Evolutionary conservation across 2,113 vertebrate species (phyloP).

Genomic region (Pardalotus punctatus): DNA sequence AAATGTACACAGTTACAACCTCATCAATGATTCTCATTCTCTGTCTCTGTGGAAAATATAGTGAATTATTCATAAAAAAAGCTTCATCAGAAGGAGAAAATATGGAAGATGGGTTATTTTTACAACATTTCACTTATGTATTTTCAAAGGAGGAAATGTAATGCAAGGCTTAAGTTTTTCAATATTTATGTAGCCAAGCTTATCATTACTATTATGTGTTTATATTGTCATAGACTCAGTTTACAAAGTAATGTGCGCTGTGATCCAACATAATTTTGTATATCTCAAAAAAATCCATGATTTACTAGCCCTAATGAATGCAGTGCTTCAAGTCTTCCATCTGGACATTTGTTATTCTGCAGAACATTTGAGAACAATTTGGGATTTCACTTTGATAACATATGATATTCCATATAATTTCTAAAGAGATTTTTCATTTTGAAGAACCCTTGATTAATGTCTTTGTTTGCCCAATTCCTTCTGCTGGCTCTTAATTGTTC

Average conservation of each 20-base stretch:
- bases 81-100: background rate
- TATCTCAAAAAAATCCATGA: conserved; percentile 49
- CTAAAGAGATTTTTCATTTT: conserved; percentile 44
- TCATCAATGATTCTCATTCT: background rate
- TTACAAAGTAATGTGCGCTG: conserved; percentile 25
- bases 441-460: conserved; percentile 45
- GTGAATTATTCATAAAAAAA: conserved; percentile 24
- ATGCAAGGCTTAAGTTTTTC: background rate
- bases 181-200: background rate
- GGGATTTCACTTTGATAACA: background rate
- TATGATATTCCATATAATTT: conserved; percentile 2
- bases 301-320: conserved; percentile 31
- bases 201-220: background rate
- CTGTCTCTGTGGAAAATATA: background rate
- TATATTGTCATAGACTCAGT: conserved; percentile 19
- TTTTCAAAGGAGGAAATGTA: background rate
- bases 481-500: conserved; percentile 40
- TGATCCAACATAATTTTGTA: conserved; percentile 32
- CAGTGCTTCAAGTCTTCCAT: conserved; percentile 42
- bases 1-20: background rate
- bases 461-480: conserved; percentile 42
- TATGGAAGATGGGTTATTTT: background rate
- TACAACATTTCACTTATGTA: background rate
- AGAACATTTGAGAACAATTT: conserved; percentile 28
- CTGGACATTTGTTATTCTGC: conserved; percentile 39